phyloP scores from a whole-genome alignment of 2,797 vertebrate species.

The Argentina silus region DNA sequence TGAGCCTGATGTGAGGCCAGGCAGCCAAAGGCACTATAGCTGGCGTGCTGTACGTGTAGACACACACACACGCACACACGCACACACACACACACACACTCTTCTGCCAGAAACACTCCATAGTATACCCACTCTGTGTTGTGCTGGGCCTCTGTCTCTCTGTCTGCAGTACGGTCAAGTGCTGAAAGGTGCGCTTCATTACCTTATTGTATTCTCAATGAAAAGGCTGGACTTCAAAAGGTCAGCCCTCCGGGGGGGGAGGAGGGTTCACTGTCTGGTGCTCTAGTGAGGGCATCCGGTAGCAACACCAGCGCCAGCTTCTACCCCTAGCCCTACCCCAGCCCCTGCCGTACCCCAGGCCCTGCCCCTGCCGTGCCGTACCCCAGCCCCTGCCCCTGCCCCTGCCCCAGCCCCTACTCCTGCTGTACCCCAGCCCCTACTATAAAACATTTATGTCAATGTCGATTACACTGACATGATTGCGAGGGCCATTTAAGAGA shows the following conservation, averaged over 20 bases:
- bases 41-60: background rate
- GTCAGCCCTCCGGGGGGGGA: conserved; percentile 14
- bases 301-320: too few relatives aligned
- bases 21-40: background rate
- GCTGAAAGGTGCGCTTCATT: conserved; percentile 45
- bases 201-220: conserved; percentile 36
- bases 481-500: background rate
- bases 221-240: conserved; percentile 44
- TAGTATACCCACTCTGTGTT: background rate
- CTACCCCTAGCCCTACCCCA: too few relatives aligned
- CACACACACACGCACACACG: too few relatives aligned
- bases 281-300: too few relatives aligned
- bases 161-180: conserved; percentile 20
- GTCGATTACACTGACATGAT: background rate
- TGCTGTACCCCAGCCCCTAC: background rate
- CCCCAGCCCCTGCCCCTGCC: too few relatives aligned
- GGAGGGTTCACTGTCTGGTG: conserved; percentile 25
- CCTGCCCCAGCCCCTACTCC: background rate
- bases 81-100: too few relatives aligned
- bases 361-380: background rate
- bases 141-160: background rate
- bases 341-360: too few relatives aligned
- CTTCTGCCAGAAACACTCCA: background rate
- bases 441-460: background rate
- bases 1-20: conserved; percentile 2